Conservation (phyloP, 2,888 invertebrate genomes). For the Chalcis sispes region DNA sequence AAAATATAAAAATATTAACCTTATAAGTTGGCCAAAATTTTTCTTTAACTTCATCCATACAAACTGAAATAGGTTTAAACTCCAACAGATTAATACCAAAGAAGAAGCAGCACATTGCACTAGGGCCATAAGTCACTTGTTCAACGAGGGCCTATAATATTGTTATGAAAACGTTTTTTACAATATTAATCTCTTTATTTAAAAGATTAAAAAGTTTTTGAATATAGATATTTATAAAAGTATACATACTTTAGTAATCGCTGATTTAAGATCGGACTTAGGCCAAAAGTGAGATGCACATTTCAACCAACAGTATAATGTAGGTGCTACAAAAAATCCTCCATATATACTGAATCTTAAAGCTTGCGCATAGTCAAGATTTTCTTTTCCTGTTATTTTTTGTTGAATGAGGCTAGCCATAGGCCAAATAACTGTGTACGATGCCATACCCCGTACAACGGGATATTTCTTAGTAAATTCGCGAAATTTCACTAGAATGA, state of each 20-base stretch:
- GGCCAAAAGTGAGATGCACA: constrained; percentile 88
- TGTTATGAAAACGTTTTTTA: constrained; percentile 10
- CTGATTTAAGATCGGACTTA: constrained; percentile 82
- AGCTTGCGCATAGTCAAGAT: constrained; percentile 77
- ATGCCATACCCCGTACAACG: constrained; percentile 79
- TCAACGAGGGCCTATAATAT: constrained; percentile 82
- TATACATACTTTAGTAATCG: constrained; percentile 82
- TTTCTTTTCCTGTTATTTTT: constrained; percentile 72
- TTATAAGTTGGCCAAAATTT: constrained; percentile 87
- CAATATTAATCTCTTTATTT: constrained; percentile 2
- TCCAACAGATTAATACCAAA: constrained; percentile 87
- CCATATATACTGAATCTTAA: constrained; percentile 87
- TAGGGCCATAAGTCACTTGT: constrained; percentile 86
- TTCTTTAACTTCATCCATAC: constrained; percentile 82
- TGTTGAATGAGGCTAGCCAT: constrained; percentile 80
- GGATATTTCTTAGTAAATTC: constrained; percentile 77
- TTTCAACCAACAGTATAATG: constrained; percentile 87
- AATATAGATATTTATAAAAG: not conserved
- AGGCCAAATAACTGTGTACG: constrained; percentile 80
- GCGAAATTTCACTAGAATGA: constrained; percentile 74
- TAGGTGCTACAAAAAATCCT: constrained; percentile 89
- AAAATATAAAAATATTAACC: constrained; percentile 73
- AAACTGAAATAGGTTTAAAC: constrained; percentile 81
- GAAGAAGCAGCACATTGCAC: constrained; percentile 87
- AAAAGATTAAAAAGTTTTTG: not conserved